Evolutionary conservation across 2,797 vertebrate species (phyloP).

Genomic region (Pelochelys cantorii): DNA sequence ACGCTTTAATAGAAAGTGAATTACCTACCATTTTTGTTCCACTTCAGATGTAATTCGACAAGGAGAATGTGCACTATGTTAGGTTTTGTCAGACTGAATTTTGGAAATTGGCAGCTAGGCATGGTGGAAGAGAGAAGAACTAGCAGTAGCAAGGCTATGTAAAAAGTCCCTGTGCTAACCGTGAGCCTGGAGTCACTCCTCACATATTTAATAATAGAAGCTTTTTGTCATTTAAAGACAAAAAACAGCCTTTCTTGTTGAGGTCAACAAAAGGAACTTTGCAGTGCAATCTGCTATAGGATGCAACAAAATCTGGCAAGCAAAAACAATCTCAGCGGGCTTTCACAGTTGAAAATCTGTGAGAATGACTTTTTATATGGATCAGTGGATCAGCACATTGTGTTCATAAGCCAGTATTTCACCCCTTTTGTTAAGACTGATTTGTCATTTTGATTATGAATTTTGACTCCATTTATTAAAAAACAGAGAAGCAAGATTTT

Average conservation of each 20-base stretch:
- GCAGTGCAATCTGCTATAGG: conserved; percentile 19
- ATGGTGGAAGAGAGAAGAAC: neutral
- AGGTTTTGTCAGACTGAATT: conserved; percentile 14
- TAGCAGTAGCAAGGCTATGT: conserved; percentile 16
- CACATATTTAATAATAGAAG: conserved; percentile 31
- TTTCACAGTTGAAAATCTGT: conserved; percentile 68
- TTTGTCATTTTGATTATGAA: conserved; percentile 44
- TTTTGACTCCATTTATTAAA: conserved; percentile 26
- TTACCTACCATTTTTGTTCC: conserved; percentile 60
- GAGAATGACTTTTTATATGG: conserved; percentile 54
- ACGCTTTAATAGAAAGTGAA: conserved; percentile 70
- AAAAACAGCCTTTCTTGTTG: conserved; percentile 56
- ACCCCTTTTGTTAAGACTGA: neutral
- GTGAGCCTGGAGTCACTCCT: neutral
- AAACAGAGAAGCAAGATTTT: neutral
- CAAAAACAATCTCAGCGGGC: conserved; percentile 54
- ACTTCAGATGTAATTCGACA: conserved; percentile 67
- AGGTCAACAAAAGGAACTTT: conserved; percentile 42
- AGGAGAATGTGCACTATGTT: conserved; percentile 56
- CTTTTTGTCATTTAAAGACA: conserved; percentile 50
- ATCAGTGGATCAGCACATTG: conserved; percentile 8
- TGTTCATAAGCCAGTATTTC: neutral
- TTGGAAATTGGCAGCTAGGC: conserved; percentile 56
- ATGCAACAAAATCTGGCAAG: conserved; percentile 63
- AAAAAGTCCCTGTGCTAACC: conserved; percentile 14